A percentile compares a stretch with the other conserved stretches of the same genome.
Conservation (phyloP, 2,113 vertebrate species). For the Prunella himalayana region DNA sequence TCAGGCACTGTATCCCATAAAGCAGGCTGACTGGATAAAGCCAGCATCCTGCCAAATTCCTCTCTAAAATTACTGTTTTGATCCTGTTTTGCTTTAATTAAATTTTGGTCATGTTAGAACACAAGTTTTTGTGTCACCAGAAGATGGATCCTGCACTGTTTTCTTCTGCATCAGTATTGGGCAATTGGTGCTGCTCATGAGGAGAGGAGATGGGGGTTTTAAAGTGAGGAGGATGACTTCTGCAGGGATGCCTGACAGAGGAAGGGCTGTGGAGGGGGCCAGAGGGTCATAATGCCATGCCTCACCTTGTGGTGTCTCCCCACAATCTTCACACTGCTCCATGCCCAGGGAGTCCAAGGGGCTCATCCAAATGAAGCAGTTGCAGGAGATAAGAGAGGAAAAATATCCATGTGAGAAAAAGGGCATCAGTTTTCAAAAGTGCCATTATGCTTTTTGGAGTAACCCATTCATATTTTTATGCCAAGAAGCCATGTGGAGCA, state of each 20-base stretch:
- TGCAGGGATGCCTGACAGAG: background rate
- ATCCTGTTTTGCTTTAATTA: background rate
- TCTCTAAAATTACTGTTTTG: background rate
- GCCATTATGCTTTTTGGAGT: background rate
- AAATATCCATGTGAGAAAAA: background rate
- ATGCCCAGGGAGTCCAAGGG: background rate
- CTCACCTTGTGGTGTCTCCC: background rate
- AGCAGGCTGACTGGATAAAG: background rate
- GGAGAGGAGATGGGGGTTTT: background rate
- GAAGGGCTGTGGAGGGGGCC: background rate
- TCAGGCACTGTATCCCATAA: background rate
- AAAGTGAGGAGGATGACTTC: background rate
- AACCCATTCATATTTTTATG: background rate
- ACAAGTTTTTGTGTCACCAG: fast-evolving
- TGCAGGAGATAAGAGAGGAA: background rate
- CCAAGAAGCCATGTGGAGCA: background rate
- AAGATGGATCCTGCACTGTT: background rate
- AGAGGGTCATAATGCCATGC: fast-evolving
- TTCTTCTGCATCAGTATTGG: background rate
- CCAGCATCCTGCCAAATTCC: background rate
- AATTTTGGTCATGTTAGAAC: background rate
- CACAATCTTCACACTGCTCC: fast-evolving
- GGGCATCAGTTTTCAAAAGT: background rate
- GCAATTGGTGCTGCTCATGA: background rate
- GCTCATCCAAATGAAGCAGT: fast-evolving